Evolutionary conservation across 2,113 vertebrate species (phyloP), one percentile per base, ranked within the genome.

Genomic region (Gambusia affinis): DNA sequence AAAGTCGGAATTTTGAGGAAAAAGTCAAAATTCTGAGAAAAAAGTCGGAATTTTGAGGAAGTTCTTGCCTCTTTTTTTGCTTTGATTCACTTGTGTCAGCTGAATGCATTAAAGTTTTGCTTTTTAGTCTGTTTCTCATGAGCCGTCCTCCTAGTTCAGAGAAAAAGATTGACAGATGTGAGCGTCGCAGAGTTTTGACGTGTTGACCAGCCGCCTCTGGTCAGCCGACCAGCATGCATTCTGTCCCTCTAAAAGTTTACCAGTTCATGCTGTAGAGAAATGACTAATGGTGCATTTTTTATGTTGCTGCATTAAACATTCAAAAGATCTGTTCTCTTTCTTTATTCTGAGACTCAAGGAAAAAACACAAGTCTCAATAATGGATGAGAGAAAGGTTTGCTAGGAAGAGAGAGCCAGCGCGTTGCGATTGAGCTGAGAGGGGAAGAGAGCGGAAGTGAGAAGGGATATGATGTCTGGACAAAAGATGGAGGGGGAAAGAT

Each of bases 331-430:
- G 80, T 93, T 92, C 91, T 75, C 85, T 75, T 90, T 88, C 89
- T 93, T 93, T 92, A 92, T 93, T 94, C 91, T 84, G 89, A 92
- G 91, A 92, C 81, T 90, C 78, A 78, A 81, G 81, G 82, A 91
- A 92, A 92, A 92, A 93, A 92, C 93, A 94, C 90, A 92, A 80
- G 89, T 78, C 85, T 94, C 89, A 94, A 94, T 94, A 93, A 94
- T 94, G 89, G 81, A 94, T 94, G 92, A 93, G 91, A 87, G 73
- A 92, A 91, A 91, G 89, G 89, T 91, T 92, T 90, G 88, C 90
- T 88, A 84, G 87, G 91, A 91, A 91, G 88, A 92, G 91, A 89
- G 91, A 94, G 80, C 67, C 72, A 73, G 89, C 76, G 75, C 62
- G 66, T 71, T 78, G 86, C 35, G 85, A 92, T 84, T 79, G 89